Percentiles rank a stretch among this genome's conserved stretches.
Evolutionary conservation across 2,113 vertebrate genomes (phyloP).

Genomic region (Psilopogon haemacephalus): DNA sequence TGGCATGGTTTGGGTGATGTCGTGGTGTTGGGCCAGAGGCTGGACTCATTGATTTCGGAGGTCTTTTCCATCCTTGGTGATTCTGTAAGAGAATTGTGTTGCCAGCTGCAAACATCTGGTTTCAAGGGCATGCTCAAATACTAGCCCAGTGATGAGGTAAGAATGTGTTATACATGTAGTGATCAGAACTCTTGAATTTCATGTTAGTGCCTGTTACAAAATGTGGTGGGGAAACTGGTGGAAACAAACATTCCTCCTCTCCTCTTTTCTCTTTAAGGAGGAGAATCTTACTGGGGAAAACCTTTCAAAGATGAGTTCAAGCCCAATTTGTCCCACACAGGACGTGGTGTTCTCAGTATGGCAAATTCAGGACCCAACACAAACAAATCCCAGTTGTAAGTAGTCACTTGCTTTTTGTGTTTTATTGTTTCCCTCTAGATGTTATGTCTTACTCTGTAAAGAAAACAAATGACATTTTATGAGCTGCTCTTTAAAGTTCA

Average conservation of each 20-base stretch:
- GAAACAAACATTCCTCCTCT: background rate
- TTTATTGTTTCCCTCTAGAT: background rate
- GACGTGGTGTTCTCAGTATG: conserved; percentile 95
- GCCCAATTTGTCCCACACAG: conserved; percentile 92
- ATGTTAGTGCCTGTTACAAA: background rate
- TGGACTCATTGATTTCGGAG: too few relatives aligned
- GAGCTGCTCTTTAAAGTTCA: background rate
- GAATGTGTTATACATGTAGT: background rate
- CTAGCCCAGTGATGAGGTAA: background rate
- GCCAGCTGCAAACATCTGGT: background rate
- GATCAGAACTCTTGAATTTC: background rate
- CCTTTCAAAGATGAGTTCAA: conserved; percentile 93
- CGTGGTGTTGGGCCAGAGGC: too few relatives aligned
- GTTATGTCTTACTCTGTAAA: background rate
- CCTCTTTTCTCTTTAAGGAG: conserved; percentile 75
- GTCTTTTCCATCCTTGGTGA: too few relatives aligned
- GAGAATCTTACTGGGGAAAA: conserved; percentile 93
- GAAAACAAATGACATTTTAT: conserved; percentile 10
- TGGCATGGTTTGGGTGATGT: too few relatives aligned
- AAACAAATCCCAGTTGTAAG: conserved; percentile 99
- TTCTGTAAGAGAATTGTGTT: background rate
- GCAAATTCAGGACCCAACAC: conserved; percentile 97
- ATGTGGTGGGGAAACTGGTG: background rate
- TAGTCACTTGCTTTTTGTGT: conserved; percentile 15
- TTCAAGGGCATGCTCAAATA: background rate